Evolutionary conservation across 2,113 vertebrate genomes (phyloP), one percentile per base, ranked within the genome.

Genomic region (Myrmecobius fasciatus): DNA sequence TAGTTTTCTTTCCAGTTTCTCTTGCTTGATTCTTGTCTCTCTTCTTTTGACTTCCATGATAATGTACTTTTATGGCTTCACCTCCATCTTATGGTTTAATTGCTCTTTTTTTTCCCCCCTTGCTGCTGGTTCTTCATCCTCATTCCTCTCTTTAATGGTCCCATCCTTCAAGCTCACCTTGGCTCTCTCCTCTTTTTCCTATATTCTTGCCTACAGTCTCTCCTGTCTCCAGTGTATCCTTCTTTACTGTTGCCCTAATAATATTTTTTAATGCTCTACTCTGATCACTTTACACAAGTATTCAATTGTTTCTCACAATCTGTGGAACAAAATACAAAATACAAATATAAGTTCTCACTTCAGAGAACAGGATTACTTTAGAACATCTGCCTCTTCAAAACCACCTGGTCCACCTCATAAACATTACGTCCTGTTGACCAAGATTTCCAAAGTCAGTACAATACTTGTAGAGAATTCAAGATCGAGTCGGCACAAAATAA

Each of bases 361-460:
- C 56, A 95, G 94, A 97, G 94, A 83, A 92, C 46, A 56, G 88
- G 91, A 93, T 67, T 67, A 54, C 94, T 96, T 93, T 60, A 94
- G 52, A 96, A 96, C 96, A 97, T 95, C 97, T 97, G 97, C 93
- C 93, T 97, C 97, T 97, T 97, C 96, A 95, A 75, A 96, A 90
- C 94, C 97, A 97, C 96, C 96, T 97, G 96, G 96, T 46, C 95
- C 75, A 53, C 49, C 92, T 97, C 95, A 96, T 95, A 95, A 97
- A 96, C 93, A 91, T 53, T 89, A 91, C 96, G 95, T 95, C 96
- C 91, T 52, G 92, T 56, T 91, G 93, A 93, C 93, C 94, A 97
- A 89, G 89, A 96, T 97, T 95, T 92, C 93, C 96, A 93, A 92
- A 96, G 95, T 97, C 96, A 97, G 95, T 92, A 94, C 48, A 95